Conservation (phyloP, 2,888 invertebrate species). For the Nomada ferruginata region DNA sequence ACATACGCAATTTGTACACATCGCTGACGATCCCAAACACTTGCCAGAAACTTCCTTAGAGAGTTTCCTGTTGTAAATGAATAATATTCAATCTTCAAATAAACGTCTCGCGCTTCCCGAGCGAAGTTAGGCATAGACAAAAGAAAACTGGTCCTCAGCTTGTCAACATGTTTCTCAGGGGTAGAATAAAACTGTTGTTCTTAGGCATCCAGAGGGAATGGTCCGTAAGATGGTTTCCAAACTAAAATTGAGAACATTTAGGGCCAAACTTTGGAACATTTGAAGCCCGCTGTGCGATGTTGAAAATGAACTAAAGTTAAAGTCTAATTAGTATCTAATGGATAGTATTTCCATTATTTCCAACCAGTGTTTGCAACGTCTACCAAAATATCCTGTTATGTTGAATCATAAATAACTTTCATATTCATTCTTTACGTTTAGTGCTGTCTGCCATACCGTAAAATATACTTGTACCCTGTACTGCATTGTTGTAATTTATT, state of each 20-base stretch:
- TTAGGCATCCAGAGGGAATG: neutral
- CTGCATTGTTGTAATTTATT: no score
- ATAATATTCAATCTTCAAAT: neutral
- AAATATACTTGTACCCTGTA: no score
- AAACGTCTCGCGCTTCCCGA: neutral
- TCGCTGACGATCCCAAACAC: neutral
- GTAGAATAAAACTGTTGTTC: neutral
- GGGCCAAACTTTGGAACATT: slow-evolving; percentile 1
- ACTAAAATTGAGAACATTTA: slow-evolving; percentile 11
- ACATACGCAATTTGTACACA: no score
- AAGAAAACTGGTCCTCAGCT: neutral
- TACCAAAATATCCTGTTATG: no score
- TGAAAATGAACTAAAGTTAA: slow-evolving; percentile 24
- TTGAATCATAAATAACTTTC: no score
- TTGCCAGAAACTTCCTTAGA: neutral
- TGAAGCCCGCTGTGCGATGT: neutral
- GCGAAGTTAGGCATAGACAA: neutral
- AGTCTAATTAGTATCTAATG: neutral
- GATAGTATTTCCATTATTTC: no score
- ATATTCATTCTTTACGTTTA: no score
- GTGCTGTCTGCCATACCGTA: no score
- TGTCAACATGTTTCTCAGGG: neutral
- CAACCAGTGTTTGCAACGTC: neutral
- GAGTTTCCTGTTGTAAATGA: neutral
- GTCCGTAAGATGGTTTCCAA: neutral